Evolutionary conservation across 2,113 vertebrate species (phyloP).

Genomic region (Cyanoderma ruficeps): DNA sequence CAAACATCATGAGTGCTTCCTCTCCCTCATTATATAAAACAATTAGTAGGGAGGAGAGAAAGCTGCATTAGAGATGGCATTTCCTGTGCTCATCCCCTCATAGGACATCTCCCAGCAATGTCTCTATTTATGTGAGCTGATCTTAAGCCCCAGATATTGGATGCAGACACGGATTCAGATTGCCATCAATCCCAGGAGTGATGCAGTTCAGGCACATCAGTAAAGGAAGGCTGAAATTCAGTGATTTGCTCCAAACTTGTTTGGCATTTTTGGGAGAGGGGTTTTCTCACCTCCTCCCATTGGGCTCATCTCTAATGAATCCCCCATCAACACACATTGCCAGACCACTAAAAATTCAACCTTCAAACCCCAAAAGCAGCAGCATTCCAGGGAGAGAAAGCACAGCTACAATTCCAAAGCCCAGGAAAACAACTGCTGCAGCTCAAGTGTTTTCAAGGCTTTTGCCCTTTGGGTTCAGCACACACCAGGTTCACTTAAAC

Average conservation of each 20-base stretch:
- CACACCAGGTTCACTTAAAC: neutral
- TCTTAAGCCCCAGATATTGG: neutral
- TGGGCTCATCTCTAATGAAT: neutral
- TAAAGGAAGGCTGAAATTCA: neutral
- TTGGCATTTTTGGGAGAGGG: neutral
- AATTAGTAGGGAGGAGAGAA: conserved; percentile 11
- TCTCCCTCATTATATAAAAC: conserved; percentile 35
- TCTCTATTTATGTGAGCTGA: neutral
- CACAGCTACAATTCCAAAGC: neutral
- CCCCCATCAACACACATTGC: neutral
- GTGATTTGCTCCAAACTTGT: neutral
- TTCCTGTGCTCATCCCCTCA: neutral
- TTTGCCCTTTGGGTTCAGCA: neutral
- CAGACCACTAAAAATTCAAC: neutral
- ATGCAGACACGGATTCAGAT: neutral
- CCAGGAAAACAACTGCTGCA: neutral
- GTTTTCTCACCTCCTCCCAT: neutral
- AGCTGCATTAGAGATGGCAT: conserved; percentile 22
- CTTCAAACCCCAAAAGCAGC: neutral
- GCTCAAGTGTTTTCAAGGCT: neutral
- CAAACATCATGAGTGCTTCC: conserved; percentile 10
- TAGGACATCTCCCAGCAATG: neutral
- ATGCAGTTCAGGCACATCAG: neutral
- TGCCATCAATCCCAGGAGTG: neutral
- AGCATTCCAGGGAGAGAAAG: neutral